Conservation (phyloP, 2,797 vertebrate genomes). For the Phalanger gymnotis region DNA sequence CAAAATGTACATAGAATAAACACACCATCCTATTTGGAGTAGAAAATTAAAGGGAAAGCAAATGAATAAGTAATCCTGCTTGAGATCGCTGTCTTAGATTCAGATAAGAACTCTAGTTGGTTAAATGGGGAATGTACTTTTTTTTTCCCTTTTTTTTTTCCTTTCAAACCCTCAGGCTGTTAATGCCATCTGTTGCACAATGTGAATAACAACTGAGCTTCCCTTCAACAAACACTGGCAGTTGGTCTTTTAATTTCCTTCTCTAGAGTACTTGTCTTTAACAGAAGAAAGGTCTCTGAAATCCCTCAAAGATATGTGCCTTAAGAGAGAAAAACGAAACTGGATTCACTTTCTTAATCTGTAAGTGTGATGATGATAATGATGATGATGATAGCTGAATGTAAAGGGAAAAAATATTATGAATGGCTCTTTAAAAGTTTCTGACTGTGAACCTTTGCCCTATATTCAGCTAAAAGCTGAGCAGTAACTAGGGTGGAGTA, state of each 20-base stretch:
- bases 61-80: not conserved
- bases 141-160: conserved; percentile 41
- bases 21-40: conserved; percentile 18
- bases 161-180: conserved; percentile 42
- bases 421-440: not conserved
- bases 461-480: not conserved
- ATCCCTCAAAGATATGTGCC: conserved; percentile 43
- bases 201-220: conserved; percentile 61
- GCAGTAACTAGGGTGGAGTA: not conserved
- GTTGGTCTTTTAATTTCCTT: conserved; percentile 64
- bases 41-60: conserved; percentile 23
- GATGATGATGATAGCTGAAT: conserved; percentile 14
- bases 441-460: conserved; percentile 36
- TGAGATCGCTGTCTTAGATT: not conserved
- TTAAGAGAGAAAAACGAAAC: conserved; percentile 13
- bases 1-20: not conserved
- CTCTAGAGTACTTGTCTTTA: conserved; percentile 52
- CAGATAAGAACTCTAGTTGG: not conserved
- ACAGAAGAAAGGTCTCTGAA: conserved; percentile 36
- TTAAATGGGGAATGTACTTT: not conserved
- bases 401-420: conserved; percentile 35
- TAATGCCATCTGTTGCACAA: conserved; percentile 60
- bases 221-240: conserved; percentile 69
- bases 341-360: conserved; percentile 43
- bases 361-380: not conserved